Conservation (phyloP, 2,888 invertebrate genomes). For the Ypsolopha sequella region DNA sequence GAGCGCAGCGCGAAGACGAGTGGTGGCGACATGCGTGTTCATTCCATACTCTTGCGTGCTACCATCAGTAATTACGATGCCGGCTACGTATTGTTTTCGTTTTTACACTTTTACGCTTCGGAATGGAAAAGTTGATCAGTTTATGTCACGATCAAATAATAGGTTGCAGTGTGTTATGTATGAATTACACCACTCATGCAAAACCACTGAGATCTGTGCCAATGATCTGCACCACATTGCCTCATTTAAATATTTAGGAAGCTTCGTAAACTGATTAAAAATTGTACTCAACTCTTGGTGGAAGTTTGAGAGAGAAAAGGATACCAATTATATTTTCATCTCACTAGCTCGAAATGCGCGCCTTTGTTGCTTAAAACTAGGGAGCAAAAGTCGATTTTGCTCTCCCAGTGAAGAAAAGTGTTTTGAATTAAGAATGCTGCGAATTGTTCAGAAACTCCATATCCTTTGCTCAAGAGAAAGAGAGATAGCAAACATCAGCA, state of each 20-base stretch:
- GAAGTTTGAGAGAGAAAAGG: background rate
- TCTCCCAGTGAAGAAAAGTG: too few relatives aligned
- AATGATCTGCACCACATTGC: background rate
- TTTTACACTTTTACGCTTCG: constrained; percentile 45
- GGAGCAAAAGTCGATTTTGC: too few relatives aligned
- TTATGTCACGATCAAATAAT: constrained; percentile 41
- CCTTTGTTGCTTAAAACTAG: too few relatives aligned
- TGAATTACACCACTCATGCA: constrained; percentile 12
- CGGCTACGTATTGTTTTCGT: constrained; percentile 48
- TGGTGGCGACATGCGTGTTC: constrained; percentile 7
- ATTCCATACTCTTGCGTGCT: constrained; percentile 30
- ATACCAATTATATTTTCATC: too few relatives aligned
- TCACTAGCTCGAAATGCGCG: too few relatives aligned
- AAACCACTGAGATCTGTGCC: constrained; percentile 1
- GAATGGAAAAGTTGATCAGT: constrained; percentile 54
- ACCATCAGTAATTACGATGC: constrained; percentile 34
- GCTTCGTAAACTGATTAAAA: constrained; percentile 8
- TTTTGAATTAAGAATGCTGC: too few relatives aligned
- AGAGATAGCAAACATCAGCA: too few relatives aligned
- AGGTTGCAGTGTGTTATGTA: constrained; percentile 22
- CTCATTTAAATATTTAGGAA: constrained; percentile 3
- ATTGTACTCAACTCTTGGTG: background rate
- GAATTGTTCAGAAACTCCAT: too few relatives aligned
- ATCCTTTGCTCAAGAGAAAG: too few relatives aligned
- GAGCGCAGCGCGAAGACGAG: constrained; percentile 14